Conservation (phyloP, 2,113 vertebrate genomes). For the Hiodon tergisus region DNA sequence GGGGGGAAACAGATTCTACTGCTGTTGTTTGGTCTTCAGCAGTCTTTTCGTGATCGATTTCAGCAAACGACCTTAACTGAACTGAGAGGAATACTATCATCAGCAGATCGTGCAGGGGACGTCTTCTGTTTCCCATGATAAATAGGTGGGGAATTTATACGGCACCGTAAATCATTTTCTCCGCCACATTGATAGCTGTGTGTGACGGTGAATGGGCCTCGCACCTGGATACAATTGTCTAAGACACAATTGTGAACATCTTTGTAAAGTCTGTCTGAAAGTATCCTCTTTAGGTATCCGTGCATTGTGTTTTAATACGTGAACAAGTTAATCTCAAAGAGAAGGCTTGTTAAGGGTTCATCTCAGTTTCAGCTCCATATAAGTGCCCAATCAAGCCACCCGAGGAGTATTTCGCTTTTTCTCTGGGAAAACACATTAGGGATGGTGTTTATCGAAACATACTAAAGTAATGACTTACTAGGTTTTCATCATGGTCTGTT, state of each 20-base stretch:
- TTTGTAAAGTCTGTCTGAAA: background rate
- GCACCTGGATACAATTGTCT: background rate
- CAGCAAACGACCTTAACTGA: background rate
- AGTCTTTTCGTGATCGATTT: background rate
- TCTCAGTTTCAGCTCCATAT: too few relatives aligned
- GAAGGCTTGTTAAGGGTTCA: too few relatives aligned
- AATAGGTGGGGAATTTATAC: background rate
- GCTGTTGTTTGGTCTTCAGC: too few relatives aligned
- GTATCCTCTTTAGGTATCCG: too few relatives aligned
- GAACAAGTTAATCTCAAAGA: background rate
- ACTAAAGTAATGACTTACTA: too few relatives aligned
- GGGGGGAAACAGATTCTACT: too few relatives aligned
- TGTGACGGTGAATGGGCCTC: background rate
- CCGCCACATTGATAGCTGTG: background rate
- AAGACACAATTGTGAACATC: background rate
- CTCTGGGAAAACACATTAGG: background rate
- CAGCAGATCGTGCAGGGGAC: background rate
- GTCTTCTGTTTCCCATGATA: background rate
- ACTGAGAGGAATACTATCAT: background rate
- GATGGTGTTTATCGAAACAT: too few relatives aligned
- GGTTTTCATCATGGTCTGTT: too few relatives aligned
- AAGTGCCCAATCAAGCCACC: too few relatives aligned
- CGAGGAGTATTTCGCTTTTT: background rate
- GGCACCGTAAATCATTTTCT: background rate
- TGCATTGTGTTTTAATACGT: background rate